These are phyloP conservation scores for Metallyticus violacea DNA, from an alignment of 2,888 invertebrate genomes.

Conservation along the genomic window DNA sequence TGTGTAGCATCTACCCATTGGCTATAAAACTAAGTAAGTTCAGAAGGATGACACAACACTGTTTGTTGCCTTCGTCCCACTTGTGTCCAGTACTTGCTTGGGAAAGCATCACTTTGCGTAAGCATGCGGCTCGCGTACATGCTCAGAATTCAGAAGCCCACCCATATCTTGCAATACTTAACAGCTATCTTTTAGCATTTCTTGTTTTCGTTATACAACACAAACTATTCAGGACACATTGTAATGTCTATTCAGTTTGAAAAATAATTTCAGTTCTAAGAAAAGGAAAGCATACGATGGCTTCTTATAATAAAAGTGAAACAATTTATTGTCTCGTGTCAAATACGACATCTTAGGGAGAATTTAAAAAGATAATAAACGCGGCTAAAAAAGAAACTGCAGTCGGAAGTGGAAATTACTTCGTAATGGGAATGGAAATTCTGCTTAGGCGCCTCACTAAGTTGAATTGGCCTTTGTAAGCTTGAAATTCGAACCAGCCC, in stretches of 20 bases:
- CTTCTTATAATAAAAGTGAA: no score
- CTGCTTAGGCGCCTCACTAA: no score
- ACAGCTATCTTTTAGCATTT: background rate
- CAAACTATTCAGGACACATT: background rate
- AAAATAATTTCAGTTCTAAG: background rate
- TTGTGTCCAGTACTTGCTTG: background rate
- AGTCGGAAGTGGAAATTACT: no score
- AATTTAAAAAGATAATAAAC: no score
- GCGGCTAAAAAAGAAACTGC: no score
- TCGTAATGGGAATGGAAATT: no score
- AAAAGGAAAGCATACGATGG: background rate
- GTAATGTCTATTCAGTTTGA: background rate
- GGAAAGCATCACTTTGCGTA: background rate
- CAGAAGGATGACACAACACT: background rate
- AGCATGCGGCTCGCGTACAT: background rate
- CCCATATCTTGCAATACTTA: background rate
- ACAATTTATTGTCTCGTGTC: no score
- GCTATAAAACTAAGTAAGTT: background rate
- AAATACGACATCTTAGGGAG: no score
- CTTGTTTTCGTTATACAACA: background rate
- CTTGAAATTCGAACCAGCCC: no score
- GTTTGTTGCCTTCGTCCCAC: background rate
- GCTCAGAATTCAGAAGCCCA: background rate
- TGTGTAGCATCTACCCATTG: background rate
- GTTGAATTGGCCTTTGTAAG: no score